Base-by-base conservation (phyloP, 2,113 vertebrate species). In the Sapayoa aenigma region DNA sequence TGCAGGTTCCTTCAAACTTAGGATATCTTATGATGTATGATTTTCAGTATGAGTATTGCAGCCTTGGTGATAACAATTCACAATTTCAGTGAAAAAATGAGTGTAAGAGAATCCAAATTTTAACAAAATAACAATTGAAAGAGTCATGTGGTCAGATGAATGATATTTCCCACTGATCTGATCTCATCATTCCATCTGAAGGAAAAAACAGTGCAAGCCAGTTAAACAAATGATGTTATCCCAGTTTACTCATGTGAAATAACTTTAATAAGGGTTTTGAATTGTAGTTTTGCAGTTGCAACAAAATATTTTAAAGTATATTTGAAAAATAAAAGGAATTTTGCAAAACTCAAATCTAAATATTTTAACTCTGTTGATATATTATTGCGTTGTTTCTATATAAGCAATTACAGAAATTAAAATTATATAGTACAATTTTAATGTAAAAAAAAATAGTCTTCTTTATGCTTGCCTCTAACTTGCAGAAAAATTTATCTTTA, bases 381-480 rank as follows among this genome's bases (percentile, higher is more conserved):
- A 75, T 88, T 93, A 46, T 72, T 84, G 77, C 21, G 85, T 81
- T 82, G 56, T 56, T 93, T 77, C 44, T 52, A 37, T 28, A 41
- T 31, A 89, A 55, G 65, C 42, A 49, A 86, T 86, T 9, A 44
- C 35, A 35, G 28, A 68, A 89, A 95, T 90, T 30, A 91, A 89
- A 95, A 87, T 83, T 74, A 76, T 68, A 37, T 50, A 94, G 81
- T 44, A 12, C 44, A 84, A 53, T 72, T 53, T 50, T 84, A 94
- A 95, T 86, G 25, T 89, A 89, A 96, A 92, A 75, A 79, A 75
- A 59, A 74, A 83, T 74, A 86, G 78, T 81, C 65, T 92, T 86
- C n/a, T 56, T 31, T 85, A 59, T 72, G 49, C 87, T 97, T 39
- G 49, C 76, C 53, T 91, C 17, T 66, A 85, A 72, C 75, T 90